Evolutionary conservation across 2,113 vertebrate species (phyloP).

Genomic region (Corythaeola cristata): DNA sequence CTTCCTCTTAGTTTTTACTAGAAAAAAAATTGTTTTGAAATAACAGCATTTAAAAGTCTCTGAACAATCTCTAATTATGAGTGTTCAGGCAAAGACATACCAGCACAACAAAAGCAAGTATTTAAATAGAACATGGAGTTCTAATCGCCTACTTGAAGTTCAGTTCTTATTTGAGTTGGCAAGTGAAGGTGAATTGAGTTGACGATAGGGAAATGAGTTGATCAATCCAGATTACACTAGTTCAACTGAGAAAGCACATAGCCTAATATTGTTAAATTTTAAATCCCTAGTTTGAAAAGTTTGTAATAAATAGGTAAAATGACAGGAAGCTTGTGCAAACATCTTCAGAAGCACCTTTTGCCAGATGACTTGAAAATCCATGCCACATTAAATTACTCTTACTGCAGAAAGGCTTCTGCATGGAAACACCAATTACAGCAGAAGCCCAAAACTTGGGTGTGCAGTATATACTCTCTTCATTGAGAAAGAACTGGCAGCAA

Average conservation of each 20-base stretch:
- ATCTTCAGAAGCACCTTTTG: background rate
- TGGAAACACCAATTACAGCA: background rate
- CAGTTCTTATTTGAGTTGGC: background rate
- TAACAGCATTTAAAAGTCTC: background rate
- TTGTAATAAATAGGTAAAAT: background rate
- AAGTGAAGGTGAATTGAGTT: background rate
- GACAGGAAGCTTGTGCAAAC: background rate
- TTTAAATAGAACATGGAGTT: background rate
- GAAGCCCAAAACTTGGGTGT: background rate
- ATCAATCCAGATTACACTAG: background rate
- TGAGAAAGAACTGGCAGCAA: background rate
- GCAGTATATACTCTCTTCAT: fast-evolving
- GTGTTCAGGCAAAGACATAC: background rate
- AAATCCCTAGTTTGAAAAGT: background rate
- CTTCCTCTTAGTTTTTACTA: background rate
- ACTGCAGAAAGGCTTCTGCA: background rate
- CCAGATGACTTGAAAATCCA: background rate
- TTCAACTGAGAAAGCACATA: background rate
- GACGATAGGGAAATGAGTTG: background rate
- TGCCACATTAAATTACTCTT: background rate
- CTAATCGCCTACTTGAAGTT: background rate
- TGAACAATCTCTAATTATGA: background rate
- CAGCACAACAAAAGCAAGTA: background rate
- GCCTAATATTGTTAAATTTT: background rate
- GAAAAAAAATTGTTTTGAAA: background rate